phyloP scores from a whole-genome alignment of 2,888 invertebrate species.

The Antitype chi region DNA sequence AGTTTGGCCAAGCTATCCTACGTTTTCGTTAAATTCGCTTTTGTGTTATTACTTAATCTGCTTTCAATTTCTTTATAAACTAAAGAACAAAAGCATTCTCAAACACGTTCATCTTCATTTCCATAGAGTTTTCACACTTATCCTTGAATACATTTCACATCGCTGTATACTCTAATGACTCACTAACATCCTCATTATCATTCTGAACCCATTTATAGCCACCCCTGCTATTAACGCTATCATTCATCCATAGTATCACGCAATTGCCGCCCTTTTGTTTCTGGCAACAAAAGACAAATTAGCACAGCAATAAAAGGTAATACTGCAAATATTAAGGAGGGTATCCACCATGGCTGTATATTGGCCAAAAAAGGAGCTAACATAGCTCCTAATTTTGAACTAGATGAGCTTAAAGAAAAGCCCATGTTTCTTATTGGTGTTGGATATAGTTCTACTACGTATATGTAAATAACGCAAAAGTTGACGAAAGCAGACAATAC shows the following conservation, averaged over 20 bases:
- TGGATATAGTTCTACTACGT: conserved; percentile 78
- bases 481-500: conserved; percentile 62
- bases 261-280: conserved; percentile 78
- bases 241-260: conserved; percentile 74
- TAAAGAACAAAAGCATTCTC: not conserved
- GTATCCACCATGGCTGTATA: conserved; percentile 75
- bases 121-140: conserved; percentile 16
- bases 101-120: not conserved
- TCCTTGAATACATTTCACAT: conserved; percentile 15
- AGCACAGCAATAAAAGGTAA: conserved; percentile 73
- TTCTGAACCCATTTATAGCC: conserved; percentile 47
- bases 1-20: not conserved
- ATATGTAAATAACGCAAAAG: conserved; percentile 72
- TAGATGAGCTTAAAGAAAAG: conserved; percentile 73
- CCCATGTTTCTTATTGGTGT: conserved; percentile 81
- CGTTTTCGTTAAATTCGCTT: not conserved
- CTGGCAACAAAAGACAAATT: conserved; percentile 75
- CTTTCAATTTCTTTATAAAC: not conserved
- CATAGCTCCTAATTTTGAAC: conserved; percentile 77
- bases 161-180: conserved; percentile 43
- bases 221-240: conserved; percentile 42
- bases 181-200: conserved; percentile 50
- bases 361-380: conserved; percentile 78
- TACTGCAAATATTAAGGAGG: conserved; percentile 75
- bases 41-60: not conserved